Conservation (phyloP, 2,888 invertebrate genomes). For the Mesorhabditis spiculigera region DNA sequence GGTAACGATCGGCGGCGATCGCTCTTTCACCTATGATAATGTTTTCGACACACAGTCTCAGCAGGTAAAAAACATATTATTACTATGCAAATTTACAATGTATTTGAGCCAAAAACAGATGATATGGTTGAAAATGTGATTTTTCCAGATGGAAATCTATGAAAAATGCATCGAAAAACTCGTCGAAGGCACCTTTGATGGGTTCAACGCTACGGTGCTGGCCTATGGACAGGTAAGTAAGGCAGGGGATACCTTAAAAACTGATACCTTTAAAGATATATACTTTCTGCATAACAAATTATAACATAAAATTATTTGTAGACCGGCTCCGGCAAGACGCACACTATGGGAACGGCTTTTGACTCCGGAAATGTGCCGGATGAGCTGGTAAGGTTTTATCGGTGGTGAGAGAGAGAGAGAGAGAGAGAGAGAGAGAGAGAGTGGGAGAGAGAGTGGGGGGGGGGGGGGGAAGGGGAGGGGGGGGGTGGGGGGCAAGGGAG, state of each 20-base stretch:
- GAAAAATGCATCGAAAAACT: slow-evolving; percentile 78
- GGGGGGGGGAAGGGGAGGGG: neutral
- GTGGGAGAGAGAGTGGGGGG: neutral
- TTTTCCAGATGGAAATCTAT: slow-evolving; percentile 74
- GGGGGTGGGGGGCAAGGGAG: neutral
- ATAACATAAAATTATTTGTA: slow-evolving; percentile 59
- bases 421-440: slow-evolving; percentile 53
- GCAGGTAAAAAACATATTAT: slow-evolving; percentile 59
- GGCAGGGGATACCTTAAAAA: no score
- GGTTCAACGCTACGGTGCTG: slow-evolving; percentile 94
- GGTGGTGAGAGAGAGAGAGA: slow-evolving; percentile 4
- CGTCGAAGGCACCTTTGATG: slow-evolving; percentile 86
- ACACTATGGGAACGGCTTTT: slow-evolving; percentile 97
- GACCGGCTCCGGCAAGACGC: slow-evolving; percentile 97
- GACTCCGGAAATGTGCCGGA: slow-evolving; percentile 66
- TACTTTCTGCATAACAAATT: slow-evolving; percentile 8
- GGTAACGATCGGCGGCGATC: slow-evolving; percentile 69
- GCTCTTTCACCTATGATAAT: slow-evolving; percentile 74
- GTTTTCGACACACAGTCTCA: slow-evolving; percentile 79
- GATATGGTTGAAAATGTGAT: no score
- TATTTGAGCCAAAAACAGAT: neutral
- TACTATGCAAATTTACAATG: neutral
- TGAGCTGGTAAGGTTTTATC: slow-evolving; percentile 64
- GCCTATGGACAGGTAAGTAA: slow-evolving; percentile 83
- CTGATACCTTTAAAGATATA: neutral